Conservation (phyloP, 64 coral and sea anemone species). For the Acropora tenuis region DNA sequence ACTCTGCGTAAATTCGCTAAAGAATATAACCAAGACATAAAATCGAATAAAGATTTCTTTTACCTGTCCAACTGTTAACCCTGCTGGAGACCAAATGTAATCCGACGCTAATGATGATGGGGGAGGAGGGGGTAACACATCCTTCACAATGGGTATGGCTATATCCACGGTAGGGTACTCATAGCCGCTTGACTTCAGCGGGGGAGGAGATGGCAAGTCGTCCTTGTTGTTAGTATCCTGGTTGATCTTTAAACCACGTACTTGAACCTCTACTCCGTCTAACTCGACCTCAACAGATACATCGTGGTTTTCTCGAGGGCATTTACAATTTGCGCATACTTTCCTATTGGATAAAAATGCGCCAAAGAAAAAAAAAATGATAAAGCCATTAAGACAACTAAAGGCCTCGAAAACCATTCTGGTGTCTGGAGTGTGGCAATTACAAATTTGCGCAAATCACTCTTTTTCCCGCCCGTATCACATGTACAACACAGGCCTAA, state of each 20-base stretch:
- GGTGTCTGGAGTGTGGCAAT: too few species aligned
- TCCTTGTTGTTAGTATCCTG: slow-evolving; percentile 51
- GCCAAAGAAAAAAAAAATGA: too few species aligned
- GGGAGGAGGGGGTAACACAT: slow-evolving; percentile 66
- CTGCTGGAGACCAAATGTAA: slow-evolving; percentile 75
- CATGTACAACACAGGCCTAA: too few species aligned
- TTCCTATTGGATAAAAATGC: slow-evolving; percentile 52
- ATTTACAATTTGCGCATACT: slow-evolving; percentile 83
- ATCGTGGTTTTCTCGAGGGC: slow-evolving; percentile 89
- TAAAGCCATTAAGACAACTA: too few species aligned
- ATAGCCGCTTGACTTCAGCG: slow-evolving; percentile 39
- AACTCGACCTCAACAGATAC: slow-evolving; percentile 48
- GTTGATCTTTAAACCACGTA: slow-evolving; percentile 76
- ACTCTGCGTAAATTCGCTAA: too few species aligned
- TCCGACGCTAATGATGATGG: slow-evolving; percentile 31
- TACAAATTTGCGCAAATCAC: too few species aligned
- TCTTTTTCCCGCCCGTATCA: too few species aligned
- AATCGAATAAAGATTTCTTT: background rate
- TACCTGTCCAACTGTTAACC: slow-evolving; percentile 79
- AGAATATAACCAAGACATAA: background rate
- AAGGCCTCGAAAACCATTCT: too few species aligned
- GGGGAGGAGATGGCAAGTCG: slow-evolving; percentile 74
- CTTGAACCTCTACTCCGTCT: slow-evolving; percentile 81
- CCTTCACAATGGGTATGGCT: slow-evolving; percentile 39
- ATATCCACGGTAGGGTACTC: slow-evolving; percentile 43